Conservation (phyloP, 2,797 vertebrate genomes). For the Spondyliosoma cantharus region DNA sequence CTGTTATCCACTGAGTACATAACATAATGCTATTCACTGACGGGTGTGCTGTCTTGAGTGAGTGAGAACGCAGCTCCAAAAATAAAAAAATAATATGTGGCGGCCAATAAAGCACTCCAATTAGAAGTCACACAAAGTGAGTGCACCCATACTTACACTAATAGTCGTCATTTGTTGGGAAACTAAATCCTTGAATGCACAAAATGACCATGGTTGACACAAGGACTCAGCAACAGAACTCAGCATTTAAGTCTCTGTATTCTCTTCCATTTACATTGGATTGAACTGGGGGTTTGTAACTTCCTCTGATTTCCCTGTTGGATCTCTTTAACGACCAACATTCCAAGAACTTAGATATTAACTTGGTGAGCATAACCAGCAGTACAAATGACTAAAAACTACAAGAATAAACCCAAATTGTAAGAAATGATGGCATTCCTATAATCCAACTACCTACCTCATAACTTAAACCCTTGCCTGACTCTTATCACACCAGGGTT, state of each 20-base stretch:
- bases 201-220: neutral
- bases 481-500: slow-evolving; percentile 4
- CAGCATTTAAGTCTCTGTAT: neutral
- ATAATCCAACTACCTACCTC: neutral
- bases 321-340: too few relatives aligned
- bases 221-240: neutral
- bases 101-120: neutral
- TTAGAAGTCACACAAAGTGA: too few relatives aligned
- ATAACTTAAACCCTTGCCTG: slow-evolving; percentile 1
- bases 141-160: too few relatives aligned
- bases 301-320: neutral
- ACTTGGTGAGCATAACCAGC: too few relatives aligned
- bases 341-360: too few relatives aligned
- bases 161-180: too few relatives aligned
- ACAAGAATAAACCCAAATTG: neutral
- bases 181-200: neutral
- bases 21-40: too few relatives aligned
- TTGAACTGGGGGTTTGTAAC: neutral
- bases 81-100: too few relatives aligned
- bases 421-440: neutral
- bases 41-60: too few relatives aligned
- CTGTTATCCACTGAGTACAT: too few relatives aligned
- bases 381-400: too few relatives aligned
- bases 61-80: too few relatives aligned
- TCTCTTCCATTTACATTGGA: neutral